Conservation (phyloP, 2,888 invertebrate genomes). For the Poecilus cupreus region DNA sequence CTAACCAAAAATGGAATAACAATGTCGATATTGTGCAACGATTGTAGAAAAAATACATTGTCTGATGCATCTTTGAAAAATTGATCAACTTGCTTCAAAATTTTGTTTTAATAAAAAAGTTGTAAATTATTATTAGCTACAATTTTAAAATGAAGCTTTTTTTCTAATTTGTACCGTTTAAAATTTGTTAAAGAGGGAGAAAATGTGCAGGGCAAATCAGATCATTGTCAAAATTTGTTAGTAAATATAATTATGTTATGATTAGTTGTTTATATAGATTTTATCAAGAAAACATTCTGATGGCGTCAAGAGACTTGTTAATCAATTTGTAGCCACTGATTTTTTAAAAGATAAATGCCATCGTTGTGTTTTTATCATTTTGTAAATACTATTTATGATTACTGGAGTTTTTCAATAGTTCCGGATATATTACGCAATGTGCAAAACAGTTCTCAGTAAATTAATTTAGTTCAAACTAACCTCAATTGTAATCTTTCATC, state of each 20-base stretch:
- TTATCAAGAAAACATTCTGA: neutral
- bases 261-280: conserved; percentile 31
- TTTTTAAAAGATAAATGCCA: conserved; percentile 13
- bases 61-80: no score
- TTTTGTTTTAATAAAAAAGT: no score
- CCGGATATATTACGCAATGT: conserved; percentile 12
- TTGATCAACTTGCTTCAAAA: no score
- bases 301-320: conserved; percentile 30
- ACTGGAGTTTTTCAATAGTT: neutral
- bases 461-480: neutral
- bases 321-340: conserved; percentile 20
- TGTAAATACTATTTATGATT: neutral
- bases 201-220: no score
- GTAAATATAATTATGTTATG: neutral
- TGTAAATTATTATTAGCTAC: no score
- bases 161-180: no score
- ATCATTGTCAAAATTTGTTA: neutral
- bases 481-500: conserved; percentile 9
- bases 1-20: no score
- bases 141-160: no score
- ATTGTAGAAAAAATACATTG: no score
- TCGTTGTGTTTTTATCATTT: conserved; percentile 7
- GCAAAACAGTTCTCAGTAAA: neutral
- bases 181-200: no score
- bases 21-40: no score